Evolutionary conservation across 1,140 invertebrate species (phyloP), one percentile per base, ranked within the genome.

Genomic region (Leptinotarsa defecta): DNA sequence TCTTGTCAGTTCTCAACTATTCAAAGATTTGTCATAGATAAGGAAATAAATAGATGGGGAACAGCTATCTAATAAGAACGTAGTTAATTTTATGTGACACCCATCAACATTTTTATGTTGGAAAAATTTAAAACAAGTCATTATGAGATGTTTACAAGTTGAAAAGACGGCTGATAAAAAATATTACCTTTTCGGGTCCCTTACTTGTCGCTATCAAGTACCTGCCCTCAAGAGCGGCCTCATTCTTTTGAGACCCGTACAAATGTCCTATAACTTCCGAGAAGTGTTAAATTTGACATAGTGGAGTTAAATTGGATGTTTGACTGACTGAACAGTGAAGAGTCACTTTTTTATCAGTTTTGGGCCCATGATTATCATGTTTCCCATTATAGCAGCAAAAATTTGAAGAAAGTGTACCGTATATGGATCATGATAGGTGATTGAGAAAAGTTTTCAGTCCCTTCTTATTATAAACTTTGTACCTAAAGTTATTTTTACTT

Each of bases 41-140:
- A 43, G 34, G 34, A 15, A 57, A 57, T 19, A n/a, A 57, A 57
- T 57, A 17, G 17, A 57, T 57, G 52, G 13, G 52, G 4, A 17
- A 57, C 52, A 57, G 4, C n/a, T 27, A 15, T 65, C 63, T 65
- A 65, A 65, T 65, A 13, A 27, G 63, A 65, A 65, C 63, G 63
- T 65, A 65, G 17, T 13, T 65, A 24, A 65, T 65, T 65, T 65
- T 65, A 65, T 65, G 63, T 65, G 63, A 65, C 63, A 65, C 63
- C 63, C 20, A 65, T 65, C 63, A 65, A 65, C 63, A 27, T 65
- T 65, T 65, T 65, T 65, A 48, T 48, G 43, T 70, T 48, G 20
- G 24, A 73, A 73, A 73, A 62, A 27, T 73, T 73, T 24, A 52
- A 73, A 73, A 73, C 71, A 67, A 73, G 71, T 73, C 71, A 73